Percentiles rank a stretch among this genome's conserved stretches.
These are phyloP conservation scores for Pyrocephalus nanus DNA, from an alignment of 2,797 vertebrate species.

Conservation along the genomic window DNA sequence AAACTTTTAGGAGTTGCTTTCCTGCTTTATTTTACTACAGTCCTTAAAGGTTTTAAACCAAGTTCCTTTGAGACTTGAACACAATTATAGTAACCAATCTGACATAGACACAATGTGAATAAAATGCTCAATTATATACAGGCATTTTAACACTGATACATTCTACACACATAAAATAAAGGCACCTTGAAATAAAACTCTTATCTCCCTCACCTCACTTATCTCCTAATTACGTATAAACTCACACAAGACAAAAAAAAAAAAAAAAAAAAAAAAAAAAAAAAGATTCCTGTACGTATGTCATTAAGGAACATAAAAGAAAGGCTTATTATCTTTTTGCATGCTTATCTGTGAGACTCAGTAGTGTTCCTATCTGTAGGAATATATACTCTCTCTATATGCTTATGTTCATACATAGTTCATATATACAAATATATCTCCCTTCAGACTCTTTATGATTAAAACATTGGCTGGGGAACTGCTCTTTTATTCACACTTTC, in stretches of 20 bases:
- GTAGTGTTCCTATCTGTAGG: background rate
- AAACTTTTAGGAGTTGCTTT: constrained; percentile 21
- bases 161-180: constrained; percentile 19
- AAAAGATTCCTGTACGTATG: background rate
- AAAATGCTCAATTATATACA: constrained; percentile 16
- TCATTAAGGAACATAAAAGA: constrained; percentile 35
- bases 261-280: background rate
- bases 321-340: constrained; percentile 3
- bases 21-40: background rate
- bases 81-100: background rate
- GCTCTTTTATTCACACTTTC: background rate
- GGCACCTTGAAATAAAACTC: constrained; percentile 43
- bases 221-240: constrained; percentile 50
- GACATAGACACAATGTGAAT: constrained; percentile 18
- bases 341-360: background rate
- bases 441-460: background rate
- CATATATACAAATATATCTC: background rate
- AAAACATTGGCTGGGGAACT: background rate
- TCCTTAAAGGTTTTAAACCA: constrained; percentile 12
- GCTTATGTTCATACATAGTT: background rate
- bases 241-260: background rate
- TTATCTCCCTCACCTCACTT: constrained; percentile 22
- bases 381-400: background rate
- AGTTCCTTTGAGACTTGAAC: background rate
- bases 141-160: background rate